Conservation (phyloP, 2,797 vertebrate species). For the Parauchenoglanis ngamensis region DNA sequence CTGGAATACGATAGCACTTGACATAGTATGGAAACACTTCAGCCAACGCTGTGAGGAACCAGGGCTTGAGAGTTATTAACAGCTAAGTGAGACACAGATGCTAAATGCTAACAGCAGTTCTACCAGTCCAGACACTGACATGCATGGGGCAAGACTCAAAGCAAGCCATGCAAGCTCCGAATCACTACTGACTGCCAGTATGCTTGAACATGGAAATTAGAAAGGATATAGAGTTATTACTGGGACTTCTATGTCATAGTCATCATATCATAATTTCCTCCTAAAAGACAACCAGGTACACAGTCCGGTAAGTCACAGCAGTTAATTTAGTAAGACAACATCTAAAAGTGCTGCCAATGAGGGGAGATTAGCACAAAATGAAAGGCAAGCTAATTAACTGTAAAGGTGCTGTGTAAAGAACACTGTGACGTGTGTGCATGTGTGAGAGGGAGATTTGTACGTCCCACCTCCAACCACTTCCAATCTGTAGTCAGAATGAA, state of each 20-base stretch:
- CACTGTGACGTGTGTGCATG: neutral
- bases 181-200: constrained; percentile 35
- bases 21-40: neutral
- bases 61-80: constrained; percentile 19
- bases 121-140: constrained; percentile 33
- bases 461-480: constrained; percentile 5
- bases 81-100: constrained; percentile 13
- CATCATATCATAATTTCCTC: neutral
- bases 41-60: constrained; percentile 9
- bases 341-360: constrained; percentile 35
- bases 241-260: constrained; percentile 8
- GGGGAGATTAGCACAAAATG: constrained; percentile 10
- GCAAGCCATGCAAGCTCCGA: constrained; percentile 45
- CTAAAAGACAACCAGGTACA: neutral
- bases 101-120: constrained; percentile 38
- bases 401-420: neutral
- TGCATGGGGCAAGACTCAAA: constrained; percentile 36
- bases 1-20: neutral
- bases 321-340: constrained; percentile 39
- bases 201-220: neutral
- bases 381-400: constrained; percentile 6
- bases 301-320: constrained; percentile 20
- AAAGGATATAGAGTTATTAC: constrained; percentile 2
- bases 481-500: constrained; percentile 13
- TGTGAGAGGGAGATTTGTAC: neutral